phyloP scores from a whole-genome alignment of 2,797 vertebrate genomes.

The Parambassis ranga region DNA sequence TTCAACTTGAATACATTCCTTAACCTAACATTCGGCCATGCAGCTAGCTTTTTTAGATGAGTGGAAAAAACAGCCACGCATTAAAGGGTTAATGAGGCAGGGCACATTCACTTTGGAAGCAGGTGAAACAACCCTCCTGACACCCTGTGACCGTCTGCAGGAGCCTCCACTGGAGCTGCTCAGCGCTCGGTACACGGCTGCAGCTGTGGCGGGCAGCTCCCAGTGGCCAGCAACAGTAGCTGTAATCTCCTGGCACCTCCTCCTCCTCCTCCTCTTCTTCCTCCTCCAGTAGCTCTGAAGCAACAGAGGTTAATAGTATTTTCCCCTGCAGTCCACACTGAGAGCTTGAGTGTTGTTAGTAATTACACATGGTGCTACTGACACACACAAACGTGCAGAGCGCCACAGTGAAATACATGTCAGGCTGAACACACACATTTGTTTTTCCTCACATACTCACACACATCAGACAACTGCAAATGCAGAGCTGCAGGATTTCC shows the following conservation, averaged over 20 bases:
- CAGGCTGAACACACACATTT: neutral
- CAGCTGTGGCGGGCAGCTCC: slow-evolving; percentile 24
- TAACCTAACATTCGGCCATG: no score
- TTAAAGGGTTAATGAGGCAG: neutral
- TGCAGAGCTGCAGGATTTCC: neutral
- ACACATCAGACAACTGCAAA: neutral
- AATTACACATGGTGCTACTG: slow-evolving; percentile 58
- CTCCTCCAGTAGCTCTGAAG: slow-evolving; percentile 40
- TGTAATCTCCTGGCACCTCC: slow-evolving; percentile 7
- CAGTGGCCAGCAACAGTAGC: slow-evolving; percentile 17
- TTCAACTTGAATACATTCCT: no score
- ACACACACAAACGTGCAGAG: slow-evolving; percentile 14
- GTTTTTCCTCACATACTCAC: neutral
- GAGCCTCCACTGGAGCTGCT: neutral
- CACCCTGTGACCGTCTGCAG: neutral
- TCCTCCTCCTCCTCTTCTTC: neutral
- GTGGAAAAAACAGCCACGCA: no score
- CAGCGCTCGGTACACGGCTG: slow-evolving; percentile 15
- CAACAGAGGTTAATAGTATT: slow-evolving; percentile 70
- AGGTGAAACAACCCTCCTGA: neutral
- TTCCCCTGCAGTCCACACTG: slow-evolving; percentile 54
- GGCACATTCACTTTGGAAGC: neutral
- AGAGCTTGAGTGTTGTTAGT: slow-evolving; percentile 46
- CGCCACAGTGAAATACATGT: neutral
- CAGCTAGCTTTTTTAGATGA: no score